Percentiles rank a stretch among this genome's conserved stretches.
Conservation (phyloP, 2,797 vertebrate genomes). For the Bovichtus diacanthus region DNA sequence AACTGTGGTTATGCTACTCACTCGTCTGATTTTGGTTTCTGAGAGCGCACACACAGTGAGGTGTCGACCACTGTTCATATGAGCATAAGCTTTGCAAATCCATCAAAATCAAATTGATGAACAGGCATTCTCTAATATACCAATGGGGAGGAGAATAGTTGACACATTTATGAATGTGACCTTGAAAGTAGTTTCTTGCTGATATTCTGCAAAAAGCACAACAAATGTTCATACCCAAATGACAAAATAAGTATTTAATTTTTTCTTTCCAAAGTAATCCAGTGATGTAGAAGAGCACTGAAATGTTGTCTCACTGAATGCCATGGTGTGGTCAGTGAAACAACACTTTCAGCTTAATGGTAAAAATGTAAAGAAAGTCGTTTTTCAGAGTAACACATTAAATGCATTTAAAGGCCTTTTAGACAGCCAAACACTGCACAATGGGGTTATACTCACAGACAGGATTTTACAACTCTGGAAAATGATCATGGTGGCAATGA, state of each 20-base stretch:
- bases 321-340: background rate
- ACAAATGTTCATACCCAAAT: background rate
- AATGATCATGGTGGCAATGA: background rate
- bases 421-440: background rate
- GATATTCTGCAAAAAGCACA: background rate
- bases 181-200: background rate
- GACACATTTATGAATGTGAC: background rate
- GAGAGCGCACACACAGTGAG: background rate
- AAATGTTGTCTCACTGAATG: no score
- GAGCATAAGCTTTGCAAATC: background rate
- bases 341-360: background rate
- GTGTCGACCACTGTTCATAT: background rate
- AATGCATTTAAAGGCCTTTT: background rate
- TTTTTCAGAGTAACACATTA: background rate
- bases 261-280: background rate
- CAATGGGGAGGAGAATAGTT: background rate
- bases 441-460: background rate
- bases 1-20: constrained; percentile 6
- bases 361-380: background rate
- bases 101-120: background rate
- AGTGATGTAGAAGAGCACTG: background rate
- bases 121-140: background rate
- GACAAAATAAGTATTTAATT: background rate
- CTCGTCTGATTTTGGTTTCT: constrained; percentile 12
- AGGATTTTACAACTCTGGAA: background rate